phyloP scores from a whole-genome alignment of 2,797 vertebrate genomes.

The Protosalanx chinensis region DNA sequence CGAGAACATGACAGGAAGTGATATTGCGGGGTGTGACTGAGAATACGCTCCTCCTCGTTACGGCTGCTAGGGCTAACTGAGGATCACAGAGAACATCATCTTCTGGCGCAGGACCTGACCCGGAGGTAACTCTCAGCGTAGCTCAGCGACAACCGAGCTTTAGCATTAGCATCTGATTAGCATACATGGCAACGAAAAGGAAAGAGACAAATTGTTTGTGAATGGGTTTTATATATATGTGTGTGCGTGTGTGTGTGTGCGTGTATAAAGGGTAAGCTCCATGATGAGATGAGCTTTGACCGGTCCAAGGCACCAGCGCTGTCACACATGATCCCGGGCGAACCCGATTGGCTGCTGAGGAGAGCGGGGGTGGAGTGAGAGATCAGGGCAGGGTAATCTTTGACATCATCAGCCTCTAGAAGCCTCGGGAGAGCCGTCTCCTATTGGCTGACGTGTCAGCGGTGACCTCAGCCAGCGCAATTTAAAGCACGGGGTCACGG shows the following conservation, averaged over 20 bases:
- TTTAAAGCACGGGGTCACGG: background rate
- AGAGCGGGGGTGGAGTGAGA: background rate
- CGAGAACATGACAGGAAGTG: slow-evolving; percentile 1
- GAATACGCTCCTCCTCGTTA: slow-evolving; percentile 1
- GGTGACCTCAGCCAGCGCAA: slow-evolving; percentile 1
- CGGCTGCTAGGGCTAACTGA: slow-evolving; percentile 1
- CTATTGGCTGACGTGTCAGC: background rate
- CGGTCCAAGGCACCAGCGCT: background rate
- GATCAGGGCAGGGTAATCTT: slow-evolving; percentile 1
- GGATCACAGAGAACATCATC: background rate
- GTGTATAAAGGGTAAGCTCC: background rate
- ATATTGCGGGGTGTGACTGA: background rate
- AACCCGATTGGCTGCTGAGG: background rate
- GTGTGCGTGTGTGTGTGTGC: slow-evolving; percentile 10
- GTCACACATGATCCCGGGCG: background rate
- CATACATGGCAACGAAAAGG: background rate
- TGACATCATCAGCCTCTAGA: slow-evolving; percentile 8
- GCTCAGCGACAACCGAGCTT: background rate
- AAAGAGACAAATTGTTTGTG: slow-evolving; percentile 1
- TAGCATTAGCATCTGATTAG: background rate
- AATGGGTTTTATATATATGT: slow-evolving; percentile 7
- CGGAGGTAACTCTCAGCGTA: background rate
- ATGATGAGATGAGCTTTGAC: slow-evolving; percentile 1
- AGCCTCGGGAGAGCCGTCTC: background rate
- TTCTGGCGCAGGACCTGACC: too few species aligned